A percentile compares a stretch with the other conserved stretches of the same genome.
phyloP scores from a whole-genome alignment of 2,113 vertebrate species.

The Limanda limanda region DNA sequence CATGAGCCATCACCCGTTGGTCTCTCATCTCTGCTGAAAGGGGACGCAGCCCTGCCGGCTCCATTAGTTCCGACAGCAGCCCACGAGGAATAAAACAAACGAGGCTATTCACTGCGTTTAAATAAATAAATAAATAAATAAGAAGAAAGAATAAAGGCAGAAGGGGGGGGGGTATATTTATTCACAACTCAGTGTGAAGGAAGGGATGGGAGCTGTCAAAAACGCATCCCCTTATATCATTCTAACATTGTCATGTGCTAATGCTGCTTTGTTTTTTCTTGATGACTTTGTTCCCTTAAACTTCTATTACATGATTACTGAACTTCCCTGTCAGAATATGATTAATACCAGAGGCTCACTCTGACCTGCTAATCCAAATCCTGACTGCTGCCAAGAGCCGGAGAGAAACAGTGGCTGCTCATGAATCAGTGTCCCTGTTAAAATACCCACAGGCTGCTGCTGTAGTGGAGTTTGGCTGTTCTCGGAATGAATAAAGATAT shows the following conservation, averaged over 20 bases:
- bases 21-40: conserved; percentile 64
- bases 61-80: conserved; percentile 55
- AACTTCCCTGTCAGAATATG: background rate
- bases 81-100: conserved; percentile 57
- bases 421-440: conserved; percentile 40
- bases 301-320: background rate
- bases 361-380: conserved; percentile 47
- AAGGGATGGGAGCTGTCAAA: too few species aligned
- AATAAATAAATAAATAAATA: conserved; percentile 12
- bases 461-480: conserved; percentile 1
- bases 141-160: conserved; percentile 19
- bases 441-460: conserved; percentile 34
- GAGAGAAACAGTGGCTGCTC: conserved; percentile 26
- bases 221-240: too few species aligned
- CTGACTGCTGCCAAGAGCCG: conserved; percentile 33
- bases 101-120: conserved; percentile 45
- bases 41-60: conserved; percentile 49
- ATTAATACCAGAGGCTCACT: conserved; percentile 9
- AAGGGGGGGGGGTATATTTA: background rate
- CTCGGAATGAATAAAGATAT: conserved; percentile 1
- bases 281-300: background rate
- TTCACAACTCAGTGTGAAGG: too few species aligned
- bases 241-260: too few species aligned
- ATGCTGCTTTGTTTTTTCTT: background rate
- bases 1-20: conserved; percentile 34